phyloP scores from a whole-genome alignment of 1,140 invertebrate species.

The Ceratosolen solmsi region DNA sequence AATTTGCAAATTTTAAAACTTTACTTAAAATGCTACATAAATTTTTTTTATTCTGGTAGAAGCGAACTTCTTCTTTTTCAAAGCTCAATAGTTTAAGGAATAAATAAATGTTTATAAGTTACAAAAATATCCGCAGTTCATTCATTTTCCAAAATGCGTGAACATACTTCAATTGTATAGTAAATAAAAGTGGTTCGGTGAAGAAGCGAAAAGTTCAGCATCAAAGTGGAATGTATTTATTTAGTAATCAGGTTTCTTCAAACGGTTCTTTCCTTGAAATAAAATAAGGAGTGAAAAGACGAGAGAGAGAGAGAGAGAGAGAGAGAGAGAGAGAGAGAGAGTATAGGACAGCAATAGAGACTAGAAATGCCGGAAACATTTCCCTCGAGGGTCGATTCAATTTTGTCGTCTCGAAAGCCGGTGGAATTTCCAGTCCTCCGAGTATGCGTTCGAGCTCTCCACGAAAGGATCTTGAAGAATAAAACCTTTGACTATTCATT shows the following conservation, averaged over 20 bases:
- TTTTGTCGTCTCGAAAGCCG: conserved; percentile 46
- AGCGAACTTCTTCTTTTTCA: no score
- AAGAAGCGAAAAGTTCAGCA: conserved; percentile 16
- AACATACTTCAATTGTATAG: neutral
- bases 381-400: conserved; percentile 48
- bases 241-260: conserved; percentile 39
- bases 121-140: neutral
- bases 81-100: no score
- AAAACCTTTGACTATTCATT: conserved; percentile 50
- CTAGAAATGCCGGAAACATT: conserved; percentile 39
- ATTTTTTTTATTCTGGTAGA: no score
- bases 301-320: neutral
- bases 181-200: conserved; percentile 6
- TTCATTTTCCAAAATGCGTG: conserved; percentile 1
- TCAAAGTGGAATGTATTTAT: conserved; percentile 40
- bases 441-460: conserved; percentile 14
- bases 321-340: neutral
- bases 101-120: neutral
- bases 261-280: neutral
- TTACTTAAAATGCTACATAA: no score
- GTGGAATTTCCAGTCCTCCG: conserved; percentile 35
- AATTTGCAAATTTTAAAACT: no score
- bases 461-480: conserved; percentile 42
- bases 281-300: neutral
- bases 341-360: neutral